Evolutionary conservation across 2,797 vertebrate genomes (phyloP).

Genomic region (Sphaeramia orbicularis): DNA sequence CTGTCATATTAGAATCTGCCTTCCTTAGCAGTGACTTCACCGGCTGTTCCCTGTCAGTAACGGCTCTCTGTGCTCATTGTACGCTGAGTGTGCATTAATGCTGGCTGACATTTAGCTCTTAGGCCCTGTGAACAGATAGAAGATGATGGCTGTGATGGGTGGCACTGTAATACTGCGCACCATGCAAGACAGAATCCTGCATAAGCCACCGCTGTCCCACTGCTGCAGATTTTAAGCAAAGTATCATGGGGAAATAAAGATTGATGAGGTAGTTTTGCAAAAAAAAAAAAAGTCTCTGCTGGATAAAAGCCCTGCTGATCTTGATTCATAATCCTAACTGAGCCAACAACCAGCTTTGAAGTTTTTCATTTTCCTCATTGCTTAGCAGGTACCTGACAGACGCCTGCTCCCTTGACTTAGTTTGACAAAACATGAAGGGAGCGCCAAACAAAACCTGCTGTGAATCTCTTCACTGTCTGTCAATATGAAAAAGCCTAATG

Average conservation of each 20-base stretch:
- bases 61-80: conserved; percentile 24
- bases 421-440: conserved; percentile 63
- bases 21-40: conserved; percentile 38
- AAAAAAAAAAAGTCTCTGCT: conserved; percentile 3
- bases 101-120: conserved; percentile 68
- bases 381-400: conserved; percentile 62
- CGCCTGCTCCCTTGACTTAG: conserved; percentile 45
- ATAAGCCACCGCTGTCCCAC: conserved; percentile 21
- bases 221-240: conserved; percentile 22
- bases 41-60: conserved; percentile 37
- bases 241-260: conserved; percentile 43
- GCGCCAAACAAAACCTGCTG: conserved; percentile 46
- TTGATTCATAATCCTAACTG: conserved; percentile 38
- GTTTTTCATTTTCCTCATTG: conserved; percentile 52
- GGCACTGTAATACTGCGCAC: conserved; percentile 19
- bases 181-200: not conserved
- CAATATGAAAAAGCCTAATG: conserved; percentile 46
- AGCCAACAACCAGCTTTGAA: conserved; percentile 60
- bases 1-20: conserved; percentile 53
- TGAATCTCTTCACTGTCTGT: conserved; percentile 44
- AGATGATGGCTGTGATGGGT: conserved; percentile 54
- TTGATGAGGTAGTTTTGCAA: conserved; percentile 42
- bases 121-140: conserved; percentile 42
- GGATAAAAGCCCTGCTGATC: conserved; percentile 24
- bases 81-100: conserved; percentile 66